Percentiles rank a stretch among this genome's conserved stretches.
Conservation (phyloP, 2,888 invertebrate genomes). For the Ormyrus pomaceus region DNA sequence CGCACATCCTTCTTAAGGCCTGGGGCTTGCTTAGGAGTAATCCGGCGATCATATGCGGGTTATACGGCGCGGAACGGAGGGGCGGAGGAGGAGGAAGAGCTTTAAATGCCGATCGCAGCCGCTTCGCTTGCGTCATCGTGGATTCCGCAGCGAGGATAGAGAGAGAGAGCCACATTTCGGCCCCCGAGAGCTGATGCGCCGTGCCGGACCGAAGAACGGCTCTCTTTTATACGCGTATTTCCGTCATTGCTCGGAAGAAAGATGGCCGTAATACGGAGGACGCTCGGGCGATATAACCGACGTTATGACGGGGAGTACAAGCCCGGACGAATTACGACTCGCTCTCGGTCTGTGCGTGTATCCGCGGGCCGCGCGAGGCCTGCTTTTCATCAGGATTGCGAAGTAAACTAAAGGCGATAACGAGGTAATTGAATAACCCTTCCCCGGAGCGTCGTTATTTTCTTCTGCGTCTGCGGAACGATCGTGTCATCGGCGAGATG, state of each 20-base stretch:
- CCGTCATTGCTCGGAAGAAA: conserved; percentile 20
- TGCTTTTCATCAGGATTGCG: neutral
- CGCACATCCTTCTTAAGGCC: conserved; percentile 74
- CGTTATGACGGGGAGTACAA: conserved; percentile 33
- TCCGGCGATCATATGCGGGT: conserved; percentile 38
- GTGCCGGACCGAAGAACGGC: conserved; percentile 46
- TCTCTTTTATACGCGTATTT: conserved; percentile 4
- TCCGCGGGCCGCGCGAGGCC: neutral
- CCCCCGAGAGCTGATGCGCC: conserved; percentile 2
- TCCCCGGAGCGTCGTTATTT: too few relatives aligned
- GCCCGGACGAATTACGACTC: conserved; percentile 6
- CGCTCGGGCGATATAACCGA: conserved; percentile 32
- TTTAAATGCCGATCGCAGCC: conserved; percentile 30
- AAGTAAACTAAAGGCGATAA: too few relatives aligned
- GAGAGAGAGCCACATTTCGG: too few relatives aligned
- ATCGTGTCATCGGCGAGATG: too few relatives aligned
- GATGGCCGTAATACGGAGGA: conserved; percentile 15
- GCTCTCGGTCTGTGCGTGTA: neutral
- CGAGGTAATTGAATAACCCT: too few relatives aligned
- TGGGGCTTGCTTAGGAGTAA: conserved; percentile 26
- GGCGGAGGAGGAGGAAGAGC: neutral
- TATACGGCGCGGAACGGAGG: neutral
- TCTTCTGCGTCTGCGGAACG: too few relatives aligned
- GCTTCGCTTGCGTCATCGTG: conserved; percentile 58
- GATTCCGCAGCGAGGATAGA: neutral